A percentile compares a stretch with the other conserved stretches of the same genome.
Conservation (phyloP, 2,113 vertebrate species). For the Xenopus laevis region DNA sequence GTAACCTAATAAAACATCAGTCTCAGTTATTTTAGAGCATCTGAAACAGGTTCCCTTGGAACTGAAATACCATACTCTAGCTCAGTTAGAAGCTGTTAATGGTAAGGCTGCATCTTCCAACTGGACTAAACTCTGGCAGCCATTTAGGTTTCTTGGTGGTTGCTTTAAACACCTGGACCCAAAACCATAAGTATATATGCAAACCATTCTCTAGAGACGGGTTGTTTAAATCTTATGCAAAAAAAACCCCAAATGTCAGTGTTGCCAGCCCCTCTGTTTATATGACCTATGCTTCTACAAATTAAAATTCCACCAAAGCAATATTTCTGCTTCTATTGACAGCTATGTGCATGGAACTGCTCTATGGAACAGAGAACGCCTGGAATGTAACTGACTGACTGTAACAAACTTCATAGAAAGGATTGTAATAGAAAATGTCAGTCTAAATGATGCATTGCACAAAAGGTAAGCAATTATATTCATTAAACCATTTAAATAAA, state of each 20-base stretch:
- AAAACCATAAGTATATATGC: neutral
- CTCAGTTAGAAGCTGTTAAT: too few species aligned
- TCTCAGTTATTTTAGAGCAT: too few species aligned
- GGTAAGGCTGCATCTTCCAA: too few species aligned
- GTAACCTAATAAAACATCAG: too few species aligned
- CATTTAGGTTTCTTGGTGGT: neutral
- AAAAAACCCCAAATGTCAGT: neutral
- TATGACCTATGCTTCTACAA: conserved; percentile 11
- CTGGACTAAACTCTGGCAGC: too few species aligned
- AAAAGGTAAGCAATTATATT: conserved; percentile 11
- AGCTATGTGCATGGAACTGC: neutral
- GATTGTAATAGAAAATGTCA: conserved; percentile 9
- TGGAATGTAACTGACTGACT: neutral
- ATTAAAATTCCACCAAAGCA: neutral
- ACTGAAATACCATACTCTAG: too few species aligned
- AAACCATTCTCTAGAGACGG: neutral
- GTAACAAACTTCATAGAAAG: neutral
- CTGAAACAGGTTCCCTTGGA: too few species aligned
- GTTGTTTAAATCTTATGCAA: neutral
- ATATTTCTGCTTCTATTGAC: conserved; percentile 15
- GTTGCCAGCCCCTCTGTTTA: neutral
- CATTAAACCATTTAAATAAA: conserved; percentile 12
- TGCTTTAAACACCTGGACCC: neutral
- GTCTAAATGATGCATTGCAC: conserved; percentile 16
- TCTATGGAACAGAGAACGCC: conserved; percentile 1